Base-by-base conservation (phyloP, 2,888 invertebrate species). In the Cordilura impudica region DNA sequence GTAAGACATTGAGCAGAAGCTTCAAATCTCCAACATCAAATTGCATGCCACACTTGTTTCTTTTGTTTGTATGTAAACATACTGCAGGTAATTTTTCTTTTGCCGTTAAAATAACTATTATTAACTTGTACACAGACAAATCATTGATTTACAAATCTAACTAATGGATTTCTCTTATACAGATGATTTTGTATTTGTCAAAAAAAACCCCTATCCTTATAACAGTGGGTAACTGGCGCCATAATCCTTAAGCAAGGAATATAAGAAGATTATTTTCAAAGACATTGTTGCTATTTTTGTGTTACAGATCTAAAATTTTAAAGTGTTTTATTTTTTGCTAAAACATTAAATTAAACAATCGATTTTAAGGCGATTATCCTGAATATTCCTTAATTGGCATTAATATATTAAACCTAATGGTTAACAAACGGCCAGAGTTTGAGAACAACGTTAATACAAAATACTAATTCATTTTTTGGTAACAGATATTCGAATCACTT, bases 181-280 rank as follows among this genome's bases (percentile, higher is more conserved):
- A 69, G 58, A 53, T 63, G 69, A 19, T 12, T 29, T 16, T 43
- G 43, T 26, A 8, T 14, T 2, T 43, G n/a, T 2, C 12, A 18
- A 16, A 16, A 39, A 4, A 12, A 56, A 58, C 29, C 56, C 56
- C 43, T 63, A 70, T 69, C 29, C 56, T 61, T 69, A 51, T 2
- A 63, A 60, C 78, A 73, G 63, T 73, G 69, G 78, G 63, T 73
- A 58, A 6, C 18, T 60, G 45, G 43, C 49, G 58, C 2, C 51
- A 58, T 21, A 31, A 29, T 39, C 39, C 8, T 31, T 31, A 10
- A 39, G 18, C n/a, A 4, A 23, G 16, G 4, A 16, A 2, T 16
- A 49, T 63, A 18, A 18, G n/a, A 39, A 18, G 18, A 45, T 53
- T 19, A 5, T 43, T 10, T 19, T 14, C 16, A 7, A 31, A 10